phyloP scores from a whole-genome alignment of 1,140 invertebrate genomes.

The Trypoxylus dichotomus region DNA sequence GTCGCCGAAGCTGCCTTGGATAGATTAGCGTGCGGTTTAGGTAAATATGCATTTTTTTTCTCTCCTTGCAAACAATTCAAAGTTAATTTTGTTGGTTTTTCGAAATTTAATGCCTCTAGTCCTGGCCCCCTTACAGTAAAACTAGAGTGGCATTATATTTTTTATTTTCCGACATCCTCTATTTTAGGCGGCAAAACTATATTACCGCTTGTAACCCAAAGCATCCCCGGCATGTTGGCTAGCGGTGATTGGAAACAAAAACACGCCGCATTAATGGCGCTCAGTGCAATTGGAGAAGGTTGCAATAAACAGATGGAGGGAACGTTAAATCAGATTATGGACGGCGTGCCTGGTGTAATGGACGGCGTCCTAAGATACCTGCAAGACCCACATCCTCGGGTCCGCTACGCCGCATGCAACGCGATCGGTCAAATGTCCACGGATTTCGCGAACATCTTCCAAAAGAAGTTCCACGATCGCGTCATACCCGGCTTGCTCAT shows the following conservation, averaged over 20 bases:
- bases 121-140: no score
- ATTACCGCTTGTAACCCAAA: slow-evolving; percentile 83
- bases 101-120: no score
- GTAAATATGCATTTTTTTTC: slow-evolving; percentile 50
- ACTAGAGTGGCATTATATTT: no score
- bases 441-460: slow-evolving; percentile 95
- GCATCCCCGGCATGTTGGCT: slow-evolving; percentile 85
- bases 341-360: slow-evolving; percentile 85
- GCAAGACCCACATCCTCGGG: slow-evolving; percentile 40
- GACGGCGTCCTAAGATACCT: slow-evolving; percentile 61
- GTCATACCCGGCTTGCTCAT: slow-evolving; percentile 88
- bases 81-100: neutral
- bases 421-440: slow-evolving; percentile 99
- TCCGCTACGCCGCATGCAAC: slow-evolving; percentile 95
- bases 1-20: slow-evolving; percentile 96
- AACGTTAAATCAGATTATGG: slow-evolving; percentile 87
- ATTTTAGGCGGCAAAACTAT: slow-evolving; percentile 80
- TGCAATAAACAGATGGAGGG: slow-evolving; percentile 98
- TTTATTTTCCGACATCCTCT: no score
- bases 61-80: neutral
- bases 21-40: slow-evolving; percentile 91
- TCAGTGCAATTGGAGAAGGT: slow-evolving; percentile 97
- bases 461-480: slow-evolving; percentile 96
- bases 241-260: slow-evolving; percentile 82
- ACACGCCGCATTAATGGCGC: slow-evolving; percentile 97